These are phyloP conservation scores for Parazoanthus atlanticus DNA, from an alignment of 92 coral and sea anemone genomes.

Conservation along the genomic window DNA sequence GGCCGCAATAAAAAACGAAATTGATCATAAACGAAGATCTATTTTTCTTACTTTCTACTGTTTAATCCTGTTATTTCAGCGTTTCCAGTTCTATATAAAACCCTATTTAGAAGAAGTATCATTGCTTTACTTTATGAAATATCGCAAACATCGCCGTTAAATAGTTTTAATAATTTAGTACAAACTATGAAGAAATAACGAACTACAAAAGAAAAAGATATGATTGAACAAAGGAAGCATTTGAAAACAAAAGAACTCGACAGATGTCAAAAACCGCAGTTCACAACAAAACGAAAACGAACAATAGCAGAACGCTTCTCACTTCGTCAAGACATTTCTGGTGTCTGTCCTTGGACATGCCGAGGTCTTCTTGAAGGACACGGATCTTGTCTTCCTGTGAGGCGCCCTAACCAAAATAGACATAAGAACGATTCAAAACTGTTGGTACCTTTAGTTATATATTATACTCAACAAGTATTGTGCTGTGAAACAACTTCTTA, in stretches of 20 bases:
- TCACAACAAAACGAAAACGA: background rate
- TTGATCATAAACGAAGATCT: background rate
- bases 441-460: background rate
- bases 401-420: conserved; percentile 52
- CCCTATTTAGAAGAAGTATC: background rate
- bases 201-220: too few species aligned
- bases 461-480: background rate
- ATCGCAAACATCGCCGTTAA: background rate
- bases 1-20: background rate
- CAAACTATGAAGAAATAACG: background rate
- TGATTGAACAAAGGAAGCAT: background rate
- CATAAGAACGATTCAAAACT: background rate
- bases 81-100: too few species aligned
- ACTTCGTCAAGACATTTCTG: conserved; percentile 85
- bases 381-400: conserved; percentile 80
- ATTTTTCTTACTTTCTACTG: too few species aligned
- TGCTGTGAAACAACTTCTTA: background rate
- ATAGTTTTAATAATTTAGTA: background rate
- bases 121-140: background rate
- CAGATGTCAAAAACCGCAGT: conserved; percentile 1
- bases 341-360: conserved; percentile 70
- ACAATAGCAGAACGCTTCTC: background rate
- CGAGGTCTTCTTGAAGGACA: conserved; percentile 76
- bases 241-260: background rate
- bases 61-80: too few species aligned